Base-by-base conservation (phyloP, 2,888 invertebrate species). In the Cerceris ruficornis region DNA sequence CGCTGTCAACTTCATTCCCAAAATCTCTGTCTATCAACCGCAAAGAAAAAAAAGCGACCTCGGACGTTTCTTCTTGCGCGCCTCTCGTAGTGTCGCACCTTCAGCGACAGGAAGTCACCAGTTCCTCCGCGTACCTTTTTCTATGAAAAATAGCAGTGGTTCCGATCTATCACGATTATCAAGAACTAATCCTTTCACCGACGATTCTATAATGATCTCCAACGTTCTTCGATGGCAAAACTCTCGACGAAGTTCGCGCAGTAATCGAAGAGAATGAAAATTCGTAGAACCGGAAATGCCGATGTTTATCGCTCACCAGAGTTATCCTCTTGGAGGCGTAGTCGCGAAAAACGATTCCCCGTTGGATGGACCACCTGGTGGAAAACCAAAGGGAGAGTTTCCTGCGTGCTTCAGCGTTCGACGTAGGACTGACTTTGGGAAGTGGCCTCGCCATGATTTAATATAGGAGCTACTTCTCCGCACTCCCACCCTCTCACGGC, bases 361-460 rank as follows among this genome's bases (percentile, higher is more conserved):
- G 64, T 58, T 52, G 9, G 28, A 55, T 64, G 39, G 15, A 57
- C 15, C 13, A 57, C 61, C 55, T 9, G 46, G 42, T 49, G 49
- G 50, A 59, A 8, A 70, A 42, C 41, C 49, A 28, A 41, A 54
- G 54, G 70, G 61, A 64, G 74, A 74, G 77, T 69, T 66, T 69
- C 75, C 77, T 67, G 67, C 64, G 74, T 77, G 57, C 61, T 64
- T 39, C 76, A 77, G 75, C 81, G 85, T 71, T 80, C 77, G 72
- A 79, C 80, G 84, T 75, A 84, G 84, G 84, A 90, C 90, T 90
- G 90, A 86, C 85, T 90, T 91, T 87, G 84, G 82, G 84, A 86
- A 88, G 87, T 83, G 83, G 87, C 88, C 87, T 87, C 88, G 89
- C 84, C 89, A 91, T 91, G 89, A 90, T 91, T 91, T 91, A 91